Percentiles rank a stretch among this genome's conserved stretches.
Conservation (phyloP, 2,113 vertebrate species). For the Lichenostomus cassidix region DNA sequence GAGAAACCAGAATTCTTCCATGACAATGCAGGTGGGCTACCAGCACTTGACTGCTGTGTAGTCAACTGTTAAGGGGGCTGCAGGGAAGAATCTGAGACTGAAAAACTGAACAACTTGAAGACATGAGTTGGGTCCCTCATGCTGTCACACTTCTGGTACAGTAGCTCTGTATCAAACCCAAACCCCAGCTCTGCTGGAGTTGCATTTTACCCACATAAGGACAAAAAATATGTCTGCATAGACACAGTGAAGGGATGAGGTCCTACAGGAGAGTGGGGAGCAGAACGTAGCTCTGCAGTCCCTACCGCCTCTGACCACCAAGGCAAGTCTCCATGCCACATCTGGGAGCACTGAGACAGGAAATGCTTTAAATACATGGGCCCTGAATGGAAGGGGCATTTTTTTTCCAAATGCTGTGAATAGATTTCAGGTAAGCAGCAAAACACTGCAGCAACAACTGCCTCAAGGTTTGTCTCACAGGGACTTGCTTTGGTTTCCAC, state of each 20-base stretch:
- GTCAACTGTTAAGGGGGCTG: background rate
- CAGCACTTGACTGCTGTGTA: background rate
- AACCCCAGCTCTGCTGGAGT: background rate
- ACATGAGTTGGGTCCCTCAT: fast-evolving
- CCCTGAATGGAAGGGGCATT: background rate
- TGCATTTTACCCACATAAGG: background rate
- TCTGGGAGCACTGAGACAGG: background rate
- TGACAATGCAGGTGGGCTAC: background rate
- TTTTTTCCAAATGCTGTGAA: background rate
- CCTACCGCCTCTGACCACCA: background rate
- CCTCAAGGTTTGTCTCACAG: background rate
- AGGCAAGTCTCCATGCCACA: background rate
- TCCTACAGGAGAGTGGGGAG: background rate
- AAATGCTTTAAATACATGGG: background rate
- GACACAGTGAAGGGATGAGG: background rate
- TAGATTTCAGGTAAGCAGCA: background rate
- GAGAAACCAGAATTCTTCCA: background rate
- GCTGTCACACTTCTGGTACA: background rate
- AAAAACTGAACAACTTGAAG: background rate
- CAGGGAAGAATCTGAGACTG: background rate
- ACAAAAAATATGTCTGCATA: background rate
- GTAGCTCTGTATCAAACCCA: background rate
- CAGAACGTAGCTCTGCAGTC: background rate
- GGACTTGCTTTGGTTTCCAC: background rate
- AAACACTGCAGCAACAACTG: background rate